Evolutionary conservation across 2,797 vertebrate genomes (phyloP).

Genomic region (Xiphophorus birchmanni): DNA sequence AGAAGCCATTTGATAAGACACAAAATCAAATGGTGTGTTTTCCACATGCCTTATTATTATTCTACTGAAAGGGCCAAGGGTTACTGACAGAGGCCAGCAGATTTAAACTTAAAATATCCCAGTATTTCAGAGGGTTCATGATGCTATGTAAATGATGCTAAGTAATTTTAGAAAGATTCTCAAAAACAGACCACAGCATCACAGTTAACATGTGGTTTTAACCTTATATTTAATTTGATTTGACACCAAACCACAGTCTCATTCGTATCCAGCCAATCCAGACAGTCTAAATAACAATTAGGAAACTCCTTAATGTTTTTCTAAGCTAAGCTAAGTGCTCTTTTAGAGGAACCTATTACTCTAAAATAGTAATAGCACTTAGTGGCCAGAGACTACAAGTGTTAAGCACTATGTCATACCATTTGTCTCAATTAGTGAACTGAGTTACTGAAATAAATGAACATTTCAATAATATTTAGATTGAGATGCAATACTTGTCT

Average conservation of each 20-base stretch:
- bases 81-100: neutral
- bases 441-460: neutral
- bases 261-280: no score
- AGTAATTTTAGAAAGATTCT: neutral
- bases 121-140: neutral
- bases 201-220: neutral
- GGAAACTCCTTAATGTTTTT: neutral
- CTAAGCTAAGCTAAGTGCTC: neutral
- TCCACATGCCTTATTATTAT: neutral
- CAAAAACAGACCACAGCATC: no score
- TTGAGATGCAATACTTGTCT: neutral
- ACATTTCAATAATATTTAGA: neutral
- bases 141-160: neutral
- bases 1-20: neutral
- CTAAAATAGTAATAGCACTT: neutral
- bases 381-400: neutral
- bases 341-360: neutral
- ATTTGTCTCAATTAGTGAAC: neutral
- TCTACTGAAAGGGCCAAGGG: neutral
- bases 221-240: neutral
- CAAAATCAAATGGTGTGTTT: neutral
- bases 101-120: neutral
- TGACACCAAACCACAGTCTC: neutral
- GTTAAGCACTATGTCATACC: neutral
- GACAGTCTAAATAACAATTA: no score